Base-by-base conservation (phyloP, 2,797 vertebrate genomes). In the Cottoperca gobio region DNA sequence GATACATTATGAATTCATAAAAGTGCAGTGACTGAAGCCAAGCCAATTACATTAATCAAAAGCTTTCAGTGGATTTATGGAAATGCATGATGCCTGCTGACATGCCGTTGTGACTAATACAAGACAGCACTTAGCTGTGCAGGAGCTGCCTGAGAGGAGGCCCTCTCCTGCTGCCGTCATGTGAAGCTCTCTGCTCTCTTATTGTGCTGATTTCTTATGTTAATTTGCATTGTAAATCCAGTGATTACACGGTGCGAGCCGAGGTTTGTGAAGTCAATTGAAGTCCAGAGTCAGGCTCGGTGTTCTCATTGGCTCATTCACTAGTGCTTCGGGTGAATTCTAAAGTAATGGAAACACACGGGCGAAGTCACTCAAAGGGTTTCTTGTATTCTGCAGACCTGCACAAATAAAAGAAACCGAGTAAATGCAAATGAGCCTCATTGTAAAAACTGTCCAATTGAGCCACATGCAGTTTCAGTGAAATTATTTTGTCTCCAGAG, bases 1-100 rank as follows among this genome's bases (percentile, higher is more conserved):
- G n/a, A 70, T 39, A 55, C 23, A 58, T 79, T 65, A 70, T 50
- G 39, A 53, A 84, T 84, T 72, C 48, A 80, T 75, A 67, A 82
- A 85, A 79, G 45, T 70, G 70, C 64, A 79, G 61, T 35, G 48
- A 79, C 64, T 81, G 64, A 76, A 70, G 75, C 52, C 61, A 46
- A 78, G 73, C 46, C 39, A 87, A 79, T 87, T 79, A 81, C 54
- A 58, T 84, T 81, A 67, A 90, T 86, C 75, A 86, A 79, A 87
- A 80, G 81, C 81, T 79, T 84, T 83, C 76, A 76, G 74, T 21
- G 65, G 53, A 26, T 86, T 84, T 37, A 70, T 86, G 75, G 66
- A 88, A 87, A 87, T 79, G 54, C 72, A 75, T 57, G 12, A 33
- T 16, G 67, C 61, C 66, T 49, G 45, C 55, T 84, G 71, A 81